Evolutionary conservation across 92 coral and sea anemone genomes (phyloP).

Genomic region (Metridium senile): DNA sequence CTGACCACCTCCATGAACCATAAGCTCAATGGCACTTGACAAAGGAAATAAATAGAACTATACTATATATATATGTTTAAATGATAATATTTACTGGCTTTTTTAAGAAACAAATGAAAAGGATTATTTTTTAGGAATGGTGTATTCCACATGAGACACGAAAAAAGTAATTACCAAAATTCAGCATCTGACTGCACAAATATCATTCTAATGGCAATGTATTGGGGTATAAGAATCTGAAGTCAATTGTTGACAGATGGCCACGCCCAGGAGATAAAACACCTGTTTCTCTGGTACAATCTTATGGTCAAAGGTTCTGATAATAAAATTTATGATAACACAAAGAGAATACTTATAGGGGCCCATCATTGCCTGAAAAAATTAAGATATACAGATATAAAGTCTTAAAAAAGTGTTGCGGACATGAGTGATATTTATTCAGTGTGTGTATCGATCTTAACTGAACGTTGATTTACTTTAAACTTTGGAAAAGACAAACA

Average conservation of each 20-base stretch:
- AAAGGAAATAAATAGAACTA: too few species aligned
- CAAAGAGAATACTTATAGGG: background rate
- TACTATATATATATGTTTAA: too few species aligned
- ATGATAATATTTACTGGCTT: too few species aligned
- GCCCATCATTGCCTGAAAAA: background rate
- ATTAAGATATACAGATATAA: too few species aligned
- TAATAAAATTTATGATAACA: background rate
- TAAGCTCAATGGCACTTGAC: too few species aligned
- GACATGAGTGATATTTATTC: too few species aligned
- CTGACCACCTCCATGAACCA: too few species aligned
- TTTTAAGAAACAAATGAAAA: too few species aligned
- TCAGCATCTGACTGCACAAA: slow-evolving; percentile 14
- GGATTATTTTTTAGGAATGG: too few species aligned
- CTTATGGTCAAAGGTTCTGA: background rate
- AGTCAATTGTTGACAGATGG: slow-evolving; percentile 15
- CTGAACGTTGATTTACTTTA: too few species aligned
- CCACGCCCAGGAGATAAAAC: background rate
- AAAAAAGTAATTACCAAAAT: slow-evolving; percentile 1
- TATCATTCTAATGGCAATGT: slow-evolving; percentile 6
- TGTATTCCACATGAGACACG: slow-evolving; percentile 15
- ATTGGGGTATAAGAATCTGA: slow-evolving; percentile 23
- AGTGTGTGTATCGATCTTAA: too few species aligned
- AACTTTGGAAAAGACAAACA: too few species aligned
- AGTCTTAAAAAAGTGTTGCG: background rate
- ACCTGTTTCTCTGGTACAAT: background rate